These are phyloP conservation scores for Coelopa frigida DNA, from an alignment of 1,140 invertebrate species.

Conservation along the genomic window DNA sequence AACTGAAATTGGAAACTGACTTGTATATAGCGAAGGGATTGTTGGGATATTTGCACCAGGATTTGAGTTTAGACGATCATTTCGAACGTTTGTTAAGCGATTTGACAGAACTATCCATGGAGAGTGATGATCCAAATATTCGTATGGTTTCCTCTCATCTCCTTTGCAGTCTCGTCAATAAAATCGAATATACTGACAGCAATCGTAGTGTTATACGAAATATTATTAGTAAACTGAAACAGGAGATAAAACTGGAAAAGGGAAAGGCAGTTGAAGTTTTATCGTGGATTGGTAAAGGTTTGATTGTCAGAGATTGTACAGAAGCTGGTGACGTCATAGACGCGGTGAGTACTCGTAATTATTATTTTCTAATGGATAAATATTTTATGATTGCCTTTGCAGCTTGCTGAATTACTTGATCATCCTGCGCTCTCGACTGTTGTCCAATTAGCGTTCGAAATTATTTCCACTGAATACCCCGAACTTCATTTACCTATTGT, in stretches of 20 bases:
- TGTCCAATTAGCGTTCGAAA: conserved; percentile 35
- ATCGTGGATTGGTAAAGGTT: conserved; percentile 37
- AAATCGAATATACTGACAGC: conserved; percentile 24
- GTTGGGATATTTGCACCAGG: conserved; percentile 31
- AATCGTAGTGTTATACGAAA: conserved; percentile 24
- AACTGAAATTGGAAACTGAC: conserved; percentile 26
- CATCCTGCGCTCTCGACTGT: conserved; percentile 30
- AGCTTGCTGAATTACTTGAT: conserved; percentile 37
- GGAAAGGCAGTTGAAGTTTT: conserved; percentile 31
- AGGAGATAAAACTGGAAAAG: conserved; percentile 29
- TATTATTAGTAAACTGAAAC: conserved; percentile 20
- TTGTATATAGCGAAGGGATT: conserved; percentile 37
- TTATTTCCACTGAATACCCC: conserved; percentile 34
- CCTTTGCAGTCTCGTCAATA: conserved; percentile 40
- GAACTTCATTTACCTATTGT: conserved; percentile 37
- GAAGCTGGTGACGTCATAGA: conserved; percentile 34
- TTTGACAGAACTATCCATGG: conserved; percentile 30
- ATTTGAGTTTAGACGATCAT: conserved; percentile 35
- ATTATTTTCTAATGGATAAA: neutral
- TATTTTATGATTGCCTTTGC: neutral
- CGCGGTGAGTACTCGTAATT: conserved; percentile 23
- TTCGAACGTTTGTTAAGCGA: conserved; percentile 36
- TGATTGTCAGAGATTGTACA: conserved; percentile 32
- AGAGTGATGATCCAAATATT: conserved; percentile 22
- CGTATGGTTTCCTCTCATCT: conserved; percentile 30